A percentile compares a stretch with the other conserved stretches of the same genome.
These are phyloP conservation scores for Drosophila nr. perissopoda DNA, from an alignment of 2,888 invertebrate genomes.

Conservation along the genomic window DNA sequence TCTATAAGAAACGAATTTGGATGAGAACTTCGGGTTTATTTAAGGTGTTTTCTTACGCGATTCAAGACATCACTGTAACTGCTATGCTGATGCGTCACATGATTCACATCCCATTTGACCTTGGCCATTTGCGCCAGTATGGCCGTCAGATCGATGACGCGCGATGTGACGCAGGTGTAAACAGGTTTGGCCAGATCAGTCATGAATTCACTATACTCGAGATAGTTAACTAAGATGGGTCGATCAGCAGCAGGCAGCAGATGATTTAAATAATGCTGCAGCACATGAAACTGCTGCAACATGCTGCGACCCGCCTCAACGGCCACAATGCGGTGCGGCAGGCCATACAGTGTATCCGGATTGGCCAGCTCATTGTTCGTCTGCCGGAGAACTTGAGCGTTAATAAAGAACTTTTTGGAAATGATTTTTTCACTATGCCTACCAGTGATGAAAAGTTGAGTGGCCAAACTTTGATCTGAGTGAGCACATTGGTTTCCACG, in stretches of 20 bases:
- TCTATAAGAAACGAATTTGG: conserved; percentile 64
- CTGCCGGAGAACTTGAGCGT: conserved; percentile 33
- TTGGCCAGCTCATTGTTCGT: conserved; percentile 89
- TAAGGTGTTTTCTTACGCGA: conserved; percentile 84
- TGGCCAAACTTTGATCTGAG: conserved; percentile 84
- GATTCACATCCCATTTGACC: conserved; percentile 97
- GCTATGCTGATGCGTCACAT: conserved; percentile 97
- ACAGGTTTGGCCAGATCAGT: conserved; percentile 92
- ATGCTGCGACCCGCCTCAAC: conserved; percentile 97
- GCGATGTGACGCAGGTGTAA: conserved; percentile 93
- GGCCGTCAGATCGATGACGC: conserved; percentile 91
- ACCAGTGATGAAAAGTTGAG: conserved; percentile 84
- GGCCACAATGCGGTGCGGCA: conserved; percentile 94
- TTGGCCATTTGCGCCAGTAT: conserved; percentile 94
- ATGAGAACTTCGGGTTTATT: not conserved
- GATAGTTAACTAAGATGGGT: conserved; percentile 90
- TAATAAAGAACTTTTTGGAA: not conserved
- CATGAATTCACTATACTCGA: conserved; percentile 79
- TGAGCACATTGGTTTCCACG: conserved; percentile 90
- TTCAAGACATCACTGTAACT: conserved; percentile 93
- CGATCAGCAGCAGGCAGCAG: conserved; percentile 91
- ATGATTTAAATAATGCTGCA: conserved; percentile 94
- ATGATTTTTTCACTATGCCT: conserved; percentile 7
- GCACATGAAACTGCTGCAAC: conserved; percentile 92
- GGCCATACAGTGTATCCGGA: conserved; percentile 91